A percentile compares a stretch with the other conserved stretches of the same genome.
These are phyloP conservation scores for Xiphophorus maculatus DNA, from an alignment of 2,113 vertebrate species.

Conservation along the genomic window DNA sequence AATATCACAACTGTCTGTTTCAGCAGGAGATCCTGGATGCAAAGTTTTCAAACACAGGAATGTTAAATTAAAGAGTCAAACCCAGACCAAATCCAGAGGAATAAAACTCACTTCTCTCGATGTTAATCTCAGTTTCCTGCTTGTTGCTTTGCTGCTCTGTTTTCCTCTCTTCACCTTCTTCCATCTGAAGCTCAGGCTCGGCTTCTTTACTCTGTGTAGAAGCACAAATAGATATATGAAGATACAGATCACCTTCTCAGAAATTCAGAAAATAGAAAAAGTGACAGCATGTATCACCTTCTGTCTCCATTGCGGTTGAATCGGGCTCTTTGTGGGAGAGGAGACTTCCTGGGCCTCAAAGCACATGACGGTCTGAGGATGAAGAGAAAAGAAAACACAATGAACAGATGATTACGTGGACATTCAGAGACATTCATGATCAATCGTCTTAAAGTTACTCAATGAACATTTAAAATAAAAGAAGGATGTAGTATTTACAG, in stretches of 20 bases:
- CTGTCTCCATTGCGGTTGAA: conserved; percentile 63
- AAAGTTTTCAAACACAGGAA: background rate
- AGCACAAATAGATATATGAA: background rate
- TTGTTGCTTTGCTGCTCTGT: conserved; percentile 30
- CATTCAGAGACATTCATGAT: background rate
- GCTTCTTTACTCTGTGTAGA: conserved; percentile 10
- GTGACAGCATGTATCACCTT: conserved; percentile 57
- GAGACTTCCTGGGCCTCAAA: conserved; percentile 81
- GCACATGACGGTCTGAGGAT: conserved; percentile 74
- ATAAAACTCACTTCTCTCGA: conserved; percentile 47
- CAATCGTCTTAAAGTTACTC: background rate
- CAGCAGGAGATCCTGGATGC: conserved; percentile 50
- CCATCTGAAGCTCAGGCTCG: conserved; percentile 19
- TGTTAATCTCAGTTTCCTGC: conserved; percentile 21
- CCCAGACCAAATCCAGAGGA: fast-evolving
- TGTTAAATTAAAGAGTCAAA: background rate
- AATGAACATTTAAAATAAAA: background rate
- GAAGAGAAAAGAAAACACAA: background rate
- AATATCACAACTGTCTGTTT: conserved; percentile 19
- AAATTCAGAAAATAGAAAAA: fast-evolving
- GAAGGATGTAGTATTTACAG: background rate
- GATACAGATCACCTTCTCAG: background rate
- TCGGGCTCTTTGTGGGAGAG: conserved; percentile 47
- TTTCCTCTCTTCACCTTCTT: conserved; percentile 28
- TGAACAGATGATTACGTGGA: background rate